These are phyloP conservation scores for Meganola albula DNA, from an alignment of 2,888 invertebrate species.

Conservation along the genomic window DNA sequence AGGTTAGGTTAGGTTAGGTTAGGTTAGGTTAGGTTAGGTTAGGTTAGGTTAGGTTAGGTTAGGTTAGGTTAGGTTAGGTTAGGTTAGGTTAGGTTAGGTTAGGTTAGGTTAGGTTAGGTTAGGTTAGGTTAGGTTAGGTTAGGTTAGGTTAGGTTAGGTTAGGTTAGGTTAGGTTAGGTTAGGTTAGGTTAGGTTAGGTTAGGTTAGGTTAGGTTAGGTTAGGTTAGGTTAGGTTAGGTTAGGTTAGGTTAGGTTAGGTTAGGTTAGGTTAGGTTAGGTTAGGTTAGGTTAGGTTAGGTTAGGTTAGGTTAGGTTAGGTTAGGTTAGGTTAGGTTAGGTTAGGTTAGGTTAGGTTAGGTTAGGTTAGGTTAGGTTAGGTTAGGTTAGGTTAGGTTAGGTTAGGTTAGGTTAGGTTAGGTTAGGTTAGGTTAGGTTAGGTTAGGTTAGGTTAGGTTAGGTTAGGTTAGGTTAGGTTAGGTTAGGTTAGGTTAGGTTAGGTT, in stretches of 20 bases:
- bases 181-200: slow-evolving; percentile 3
- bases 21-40: slow-evolving; percentile 2
- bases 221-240: slow-evolving; percentile 1
- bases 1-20: slow-evolving; percentile 7
- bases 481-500: slow-evolving; percentile 9
- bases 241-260: slow-evolving; percentile 5
- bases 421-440: no score
- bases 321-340: slow-evolving; percentile 1
- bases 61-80: slow-evolving; percentile 4
- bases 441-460: neutral
- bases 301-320: slow-evolving; percentile 13
- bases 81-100: slow-evolving; percentile 4
- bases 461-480: slow-evolving; percentile 9
- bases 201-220: slow-evolving; percentile 2
- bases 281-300: slow-evolving; percentile 13
- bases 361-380: neutral
- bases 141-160: slow-evolving; percentile 3
- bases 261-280: slow-evolving; percentile 11
- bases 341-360: neutral
- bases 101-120: slow-evolving; percentile 2
- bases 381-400: neutral
- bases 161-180: slow-evolving; percentile 4
- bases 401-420: neutral
- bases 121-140: slow-evolving; percentile 2
- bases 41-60: neutral